Base-by-base conservation (phyloP, 2,797 vertebrate species). In the Lepus oiostolus region DNA sequence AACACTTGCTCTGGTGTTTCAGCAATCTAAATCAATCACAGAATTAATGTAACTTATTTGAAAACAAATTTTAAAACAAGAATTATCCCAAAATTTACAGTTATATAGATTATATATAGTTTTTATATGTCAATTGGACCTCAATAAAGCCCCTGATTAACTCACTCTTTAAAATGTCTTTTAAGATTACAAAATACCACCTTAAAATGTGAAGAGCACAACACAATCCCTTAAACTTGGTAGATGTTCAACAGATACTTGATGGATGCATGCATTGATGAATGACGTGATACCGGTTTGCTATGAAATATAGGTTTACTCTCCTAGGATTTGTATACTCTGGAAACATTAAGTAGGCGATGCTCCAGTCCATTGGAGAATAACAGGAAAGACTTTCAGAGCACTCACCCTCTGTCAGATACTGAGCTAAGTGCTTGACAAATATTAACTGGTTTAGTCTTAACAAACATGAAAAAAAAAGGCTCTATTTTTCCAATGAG, bases 141-240 rank as follows among this genome's bases (percentile, higher is more conserved):
- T 60, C 54, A 24, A 80, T 38, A 80, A 26, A 58, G 42, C 42
- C 42, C 54, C 54, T 58, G 54, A 58, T 13, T 13, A 58, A 58
- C 19, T 58, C 54, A 58, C 19, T 16, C 19, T 58, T 58, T 58
- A 58, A 58, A 58, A 47, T 47, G 42, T 9, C 42, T 47, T 47
- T 47, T 47, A 95, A 84, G 30, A 70, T 42, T 75, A 10, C 85
- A 38, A 93, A 28, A 90, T 58, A 71, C 12, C 52, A n/a, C 17
- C 12, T 71, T 22, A 93, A 95, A 82, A 54, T n/a, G 63, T 47
- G 63, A 84, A 76, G 52, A 76, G 47, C 72, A 72, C 58, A 77
- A 77, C 63, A 47, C 70, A 8, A n/a, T 74, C 16, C 35, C 62
- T 85, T 54, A 58, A 93, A 71, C 28, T 30, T 71, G 63, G 19